Conservation (phyloP, 2,113 vertebrate species). For the Acrocephalus arundinaceus region DNA sequence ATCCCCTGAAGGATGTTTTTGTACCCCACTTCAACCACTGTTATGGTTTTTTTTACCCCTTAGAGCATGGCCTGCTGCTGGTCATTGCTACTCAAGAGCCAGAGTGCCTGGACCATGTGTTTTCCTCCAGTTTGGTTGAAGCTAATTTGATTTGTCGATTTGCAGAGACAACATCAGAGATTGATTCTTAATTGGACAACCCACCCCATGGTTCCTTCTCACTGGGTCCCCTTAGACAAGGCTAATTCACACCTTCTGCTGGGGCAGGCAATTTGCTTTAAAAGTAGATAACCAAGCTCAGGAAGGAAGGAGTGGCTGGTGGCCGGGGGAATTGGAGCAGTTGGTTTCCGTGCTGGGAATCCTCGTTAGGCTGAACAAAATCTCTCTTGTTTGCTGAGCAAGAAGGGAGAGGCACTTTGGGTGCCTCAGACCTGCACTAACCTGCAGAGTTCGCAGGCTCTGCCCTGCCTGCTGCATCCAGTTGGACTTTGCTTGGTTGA, state of each 20-base stretch:
- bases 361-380: fast-evolving
- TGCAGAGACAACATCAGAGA: background rate
- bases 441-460: fast-evolving
- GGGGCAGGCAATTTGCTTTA: background rate
- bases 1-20: background rate
- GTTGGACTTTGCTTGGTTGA: background rate
- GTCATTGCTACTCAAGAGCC: background rate
- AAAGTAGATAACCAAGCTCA: background rate
- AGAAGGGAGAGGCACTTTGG: background rate
- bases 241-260: background rate
- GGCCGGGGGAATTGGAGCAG: background rate
- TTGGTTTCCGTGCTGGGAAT: background rate
- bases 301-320: background rate
- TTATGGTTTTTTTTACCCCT: background rate
- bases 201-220: background rate
- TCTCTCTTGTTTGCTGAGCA: background rate
- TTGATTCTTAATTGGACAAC: background rate
- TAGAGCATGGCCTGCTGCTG: background rate
- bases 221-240: background rate
- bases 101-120: background rate
- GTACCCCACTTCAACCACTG: background rate
- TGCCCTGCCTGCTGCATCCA: fast-evolving
- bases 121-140: background rate
- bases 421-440: background rate
- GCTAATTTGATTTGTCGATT: background rate